Conservation (phyloP, 1,140 invertebrate genomes). For the Trinorchestia longiramus region DNA sequence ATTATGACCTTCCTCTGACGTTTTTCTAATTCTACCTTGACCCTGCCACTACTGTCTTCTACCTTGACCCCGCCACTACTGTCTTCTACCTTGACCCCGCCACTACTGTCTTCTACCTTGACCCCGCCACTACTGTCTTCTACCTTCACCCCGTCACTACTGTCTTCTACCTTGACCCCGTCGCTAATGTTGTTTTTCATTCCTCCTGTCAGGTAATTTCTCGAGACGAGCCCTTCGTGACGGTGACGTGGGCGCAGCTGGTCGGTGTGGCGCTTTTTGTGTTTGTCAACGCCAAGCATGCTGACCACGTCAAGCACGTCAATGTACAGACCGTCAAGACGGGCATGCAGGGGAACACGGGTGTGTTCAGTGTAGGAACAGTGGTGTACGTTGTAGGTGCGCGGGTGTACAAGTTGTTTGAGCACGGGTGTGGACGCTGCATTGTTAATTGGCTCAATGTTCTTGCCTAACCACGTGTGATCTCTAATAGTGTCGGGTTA, state of each 20-base stretch:
- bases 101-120: too few relatives aligned
- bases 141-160: too few relatives aligned
- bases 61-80: too few relatives aligned
- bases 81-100: too few relatives aligned
- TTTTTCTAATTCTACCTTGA: too few relatives aligned
- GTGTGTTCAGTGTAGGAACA: conserved; percentile 67
- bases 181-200: too few relatives aligned
- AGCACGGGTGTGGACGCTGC: background rate
- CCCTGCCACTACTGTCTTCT: too few relatives aligned
- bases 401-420: background rate
- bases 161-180: too few relatives aligned
- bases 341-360: conserved; percentile 93
- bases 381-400: background rate
- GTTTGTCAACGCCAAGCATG: conserved; percentile 89
- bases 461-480: background rate
- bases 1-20: too few relatives aligned
- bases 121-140: too few relatives aligned
- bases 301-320: conserved; percentile 90
- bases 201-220: conserved; percentile 79
- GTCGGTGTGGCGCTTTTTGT: conserved; percentile 98
- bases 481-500: background rate
- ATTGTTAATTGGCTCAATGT: background rate
- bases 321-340: conserved; percentile 97
- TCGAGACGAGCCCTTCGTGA: conserved; percentile 87
- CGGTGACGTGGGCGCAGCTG: conserved; percentile 94